Percentiles rank a stretch among this genome's conserved stretches.
These are phyloP conservation scores for Coreoperca whiteheadi DNA, from an alignment of 2,113 vertebrate species.

Conservation along the genomic window DNA sequence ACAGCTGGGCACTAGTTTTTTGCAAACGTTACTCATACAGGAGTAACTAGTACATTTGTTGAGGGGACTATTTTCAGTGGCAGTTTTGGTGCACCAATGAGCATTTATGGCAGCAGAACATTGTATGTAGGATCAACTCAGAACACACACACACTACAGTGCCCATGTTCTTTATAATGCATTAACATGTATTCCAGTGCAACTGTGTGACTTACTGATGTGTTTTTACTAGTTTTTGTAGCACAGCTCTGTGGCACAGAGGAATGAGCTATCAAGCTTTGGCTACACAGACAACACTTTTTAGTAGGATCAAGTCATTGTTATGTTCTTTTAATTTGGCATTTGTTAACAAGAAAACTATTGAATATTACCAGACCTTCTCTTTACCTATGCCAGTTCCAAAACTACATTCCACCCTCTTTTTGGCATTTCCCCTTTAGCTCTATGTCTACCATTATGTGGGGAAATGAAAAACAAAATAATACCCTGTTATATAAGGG, in stretches of 20 bases:
- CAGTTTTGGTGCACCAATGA: background rate
- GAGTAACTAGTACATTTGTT: background rate
- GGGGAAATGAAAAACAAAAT: slow-evolving; percentile 59
- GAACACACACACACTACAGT: background rate
- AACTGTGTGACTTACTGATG: background rate
- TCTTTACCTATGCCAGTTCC: background rate
- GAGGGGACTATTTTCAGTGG: background rate
- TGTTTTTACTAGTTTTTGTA: background rate
- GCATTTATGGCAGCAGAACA: background rate
- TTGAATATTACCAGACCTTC: background rate
- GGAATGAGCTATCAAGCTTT: background rate
- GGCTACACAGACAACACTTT: background rate
- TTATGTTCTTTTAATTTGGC: background rate
- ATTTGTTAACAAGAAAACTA: background rate
- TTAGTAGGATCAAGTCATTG: background rate
- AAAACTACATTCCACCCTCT: background rate
- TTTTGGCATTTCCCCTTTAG: background rate
- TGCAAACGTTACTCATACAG: no score
- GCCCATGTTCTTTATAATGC: background rate
- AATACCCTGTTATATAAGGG: slow-evolving; percentile 62
- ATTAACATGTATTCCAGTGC: background rate
- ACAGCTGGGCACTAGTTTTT: background rate
- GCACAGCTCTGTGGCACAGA: background rate
- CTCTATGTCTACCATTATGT: slow-evolving; percentile 18
- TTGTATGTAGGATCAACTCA: background rate